A percentile compares a stretch with the other conserved stretches of the same genome.
Conservation (phyloP, 2,113 vertebrate species). For the Neodontobutis hainanensis region DNA sequence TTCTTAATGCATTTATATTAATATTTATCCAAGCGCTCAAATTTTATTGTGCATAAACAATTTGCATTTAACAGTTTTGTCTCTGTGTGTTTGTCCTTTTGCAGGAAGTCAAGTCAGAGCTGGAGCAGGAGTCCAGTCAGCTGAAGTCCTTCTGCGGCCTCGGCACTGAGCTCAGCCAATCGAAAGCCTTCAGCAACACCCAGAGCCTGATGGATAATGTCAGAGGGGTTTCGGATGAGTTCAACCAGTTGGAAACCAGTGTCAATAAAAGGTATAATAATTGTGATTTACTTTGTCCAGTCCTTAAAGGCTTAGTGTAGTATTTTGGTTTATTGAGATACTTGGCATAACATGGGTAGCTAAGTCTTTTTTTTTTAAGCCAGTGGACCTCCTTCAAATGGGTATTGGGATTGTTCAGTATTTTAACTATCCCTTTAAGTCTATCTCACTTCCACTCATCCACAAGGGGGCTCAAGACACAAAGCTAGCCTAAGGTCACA, state of each 20-base stretch:
- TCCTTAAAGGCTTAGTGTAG: too few species aligned
- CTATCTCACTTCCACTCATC: too few species aligned
- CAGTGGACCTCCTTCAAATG: too few species aligned
- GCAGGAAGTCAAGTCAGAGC: conserved; percentile 87
- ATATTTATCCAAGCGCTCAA: too few species aligned
- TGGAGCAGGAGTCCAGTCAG: conserved; percentile 86
- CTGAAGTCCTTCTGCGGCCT: conserved; percentile 84
- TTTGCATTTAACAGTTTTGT: not conserved
- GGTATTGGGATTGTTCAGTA: too few species aligned
- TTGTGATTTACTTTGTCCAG: not conserved
- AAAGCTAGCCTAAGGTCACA: not conserved
- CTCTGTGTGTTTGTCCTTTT: not conserved
- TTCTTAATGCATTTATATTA: too few species aligned
- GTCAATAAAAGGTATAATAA: conserved; percentile 83
- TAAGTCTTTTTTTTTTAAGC: too few species aligned
- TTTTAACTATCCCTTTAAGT: too few species aligned
- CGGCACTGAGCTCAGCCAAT: conserved; percentile 82
- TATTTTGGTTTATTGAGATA: too few species aligned
- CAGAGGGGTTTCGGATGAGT: conserved; percentile 84
- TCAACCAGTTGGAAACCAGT: conserved; percentile 82
- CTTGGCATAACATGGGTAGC: too few species aligned
- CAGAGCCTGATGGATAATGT: conserved; percentile 83
- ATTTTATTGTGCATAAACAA: too few species aligned
- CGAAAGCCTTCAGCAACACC: conserved; percentile 69
- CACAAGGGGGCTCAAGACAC: conserved; percentile 35